Conservation (phyloP, 2,888 invertebrate species). For the Acrocera orbiculus region DNA sequence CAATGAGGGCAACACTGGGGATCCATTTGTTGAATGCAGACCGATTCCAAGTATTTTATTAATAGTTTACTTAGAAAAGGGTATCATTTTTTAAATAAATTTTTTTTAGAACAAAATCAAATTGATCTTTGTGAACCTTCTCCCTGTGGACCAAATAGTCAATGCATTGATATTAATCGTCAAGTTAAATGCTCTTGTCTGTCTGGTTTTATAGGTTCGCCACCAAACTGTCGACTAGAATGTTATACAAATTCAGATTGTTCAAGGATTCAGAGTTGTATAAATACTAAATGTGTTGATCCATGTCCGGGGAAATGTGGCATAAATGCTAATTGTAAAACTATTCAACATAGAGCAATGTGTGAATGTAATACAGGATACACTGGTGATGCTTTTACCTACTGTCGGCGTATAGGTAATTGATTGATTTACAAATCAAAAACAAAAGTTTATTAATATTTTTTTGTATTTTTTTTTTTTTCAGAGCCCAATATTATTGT, state of each 20-base stretch:
- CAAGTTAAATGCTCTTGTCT: conserved; percentile 48
- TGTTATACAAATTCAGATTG: conserved; percentile 57
- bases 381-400: conserved; percentile 55
- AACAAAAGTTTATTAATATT: background rate
- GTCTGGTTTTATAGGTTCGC: conserved; percentile 44
- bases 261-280: conserved; percentile 45
- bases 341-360: conserved; percentile 61
- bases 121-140: conserved; percentile 47
- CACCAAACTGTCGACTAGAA: conserved; percentile 54
- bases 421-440: background rate
- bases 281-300: conserved; percentile 53
- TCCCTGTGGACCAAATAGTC: conserved; percentile 52
- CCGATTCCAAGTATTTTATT: conserved; percentile 32
- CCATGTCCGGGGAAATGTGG: conserved; percentile 62
- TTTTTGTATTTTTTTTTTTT: no score
- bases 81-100: background rate
- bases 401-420: conserved; percentile 34
- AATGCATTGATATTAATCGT: conserved; percentile 44
- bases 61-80: background rate
- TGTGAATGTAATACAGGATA: conserved; percentile 51
- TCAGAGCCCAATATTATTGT: background rate
- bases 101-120: conserved; percentile 28
- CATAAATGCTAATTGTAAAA: conserved; percentile 47
- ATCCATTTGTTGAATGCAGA: conserved; percentile 47
- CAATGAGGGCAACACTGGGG: conserved; percentile 48